Evolutionary conservation across 2,888 invertebrate species (phyloP).

Genomic region (Thalpophila matura): DNA sequence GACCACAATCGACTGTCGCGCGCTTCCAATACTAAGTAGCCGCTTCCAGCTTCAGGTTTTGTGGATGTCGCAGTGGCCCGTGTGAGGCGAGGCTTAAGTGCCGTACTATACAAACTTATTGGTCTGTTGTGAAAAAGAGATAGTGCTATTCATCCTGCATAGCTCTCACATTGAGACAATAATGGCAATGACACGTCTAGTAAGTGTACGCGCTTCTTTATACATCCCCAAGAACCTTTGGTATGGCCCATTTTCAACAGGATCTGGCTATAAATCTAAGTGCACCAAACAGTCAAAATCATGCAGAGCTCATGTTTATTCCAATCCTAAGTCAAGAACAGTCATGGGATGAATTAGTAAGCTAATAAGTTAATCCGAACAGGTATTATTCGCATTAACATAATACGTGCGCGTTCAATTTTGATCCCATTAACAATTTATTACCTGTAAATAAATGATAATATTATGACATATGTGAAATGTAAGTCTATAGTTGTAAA

Average conservation of each 20-base stretch:
- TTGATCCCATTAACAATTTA: slow-evolving; percentile 69
- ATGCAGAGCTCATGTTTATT: slow-evolving; percentile 43
- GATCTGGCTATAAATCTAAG: slow-evolving; percentile 17
- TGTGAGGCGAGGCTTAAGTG: too few species aligned
- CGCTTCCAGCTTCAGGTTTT: too few species aligned
- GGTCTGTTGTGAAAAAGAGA: too few species aligned
- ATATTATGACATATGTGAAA: slow-evolving; percentile 47
- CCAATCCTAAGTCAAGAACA: slow-evolving; percentile 31
- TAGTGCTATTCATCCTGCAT: too few species aligned
- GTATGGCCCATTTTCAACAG: slow-evolving; percentile 3
- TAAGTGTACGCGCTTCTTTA: too few species aligned
- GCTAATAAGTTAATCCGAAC: slow-evolving; percentile 53
- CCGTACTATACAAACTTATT: too few species aligned
- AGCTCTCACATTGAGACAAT: too few species aligned
- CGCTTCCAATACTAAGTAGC: too few species aligned
- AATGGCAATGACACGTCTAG: too few species aligned
- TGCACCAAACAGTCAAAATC: slow-evolving; percentile 2
- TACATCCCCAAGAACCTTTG: background rate
- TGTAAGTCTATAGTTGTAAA: slow-evolving; percentile 28
- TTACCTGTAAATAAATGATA: slow-evolving; percentile 47
- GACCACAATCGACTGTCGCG: too few species aligned
- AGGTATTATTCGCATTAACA: slow-evolving; percentile 51
- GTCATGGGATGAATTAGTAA: slow-evolving; percentile 49
- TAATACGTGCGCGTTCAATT: slow-evolving; percentile 63
- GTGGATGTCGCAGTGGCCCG: too few species aligned